Percentiles rank a stretch among this genome's conserved stretches.
These are phyloP conservation scores for Psammodynastes pulverulentus DNA, from an alignment of 2,113 vertebrate species.

Conservation along the genomic window DNA sequence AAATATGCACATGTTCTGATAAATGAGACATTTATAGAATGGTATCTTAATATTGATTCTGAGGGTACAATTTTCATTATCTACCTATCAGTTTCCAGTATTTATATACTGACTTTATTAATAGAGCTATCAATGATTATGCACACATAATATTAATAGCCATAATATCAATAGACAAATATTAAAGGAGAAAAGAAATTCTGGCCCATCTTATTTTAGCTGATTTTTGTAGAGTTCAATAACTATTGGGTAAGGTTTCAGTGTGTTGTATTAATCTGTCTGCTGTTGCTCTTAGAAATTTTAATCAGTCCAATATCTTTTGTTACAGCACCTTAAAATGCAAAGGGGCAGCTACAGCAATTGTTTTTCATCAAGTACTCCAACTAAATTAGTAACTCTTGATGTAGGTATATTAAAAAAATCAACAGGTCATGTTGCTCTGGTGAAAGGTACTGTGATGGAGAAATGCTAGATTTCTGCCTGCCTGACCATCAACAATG, in stretches of 20 bases:
- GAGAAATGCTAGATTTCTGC: not conserved
- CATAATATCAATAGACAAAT: not conserved
- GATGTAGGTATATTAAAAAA: not conserved
- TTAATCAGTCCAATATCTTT: not conserved
- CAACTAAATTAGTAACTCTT: not conserved
- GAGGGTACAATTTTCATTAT: not conserved
- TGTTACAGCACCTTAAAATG: not conserved
- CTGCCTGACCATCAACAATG: not conserved
- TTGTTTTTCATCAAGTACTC: not conserved
- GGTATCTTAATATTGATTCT: not conserved
- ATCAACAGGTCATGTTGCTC: not conserved
- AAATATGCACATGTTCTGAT: fast-evolving
- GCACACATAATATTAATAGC: too few species aligned
- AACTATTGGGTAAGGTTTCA: not conserved
- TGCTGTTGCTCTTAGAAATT: not conserved
- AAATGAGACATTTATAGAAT: not conserved
- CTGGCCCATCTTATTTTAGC: not conserved
- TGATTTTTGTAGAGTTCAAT: not conserved
- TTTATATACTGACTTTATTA: not conserved
- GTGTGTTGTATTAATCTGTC: not conserved
- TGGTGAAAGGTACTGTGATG: not conserved
- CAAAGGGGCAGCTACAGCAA: not conserved
- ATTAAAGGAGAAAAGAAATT: not conserved
- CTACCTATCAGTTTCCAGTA: not conserved
- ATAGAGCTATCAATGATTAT: not conserved